Evolutionary conservation across 2,888 invertebrate species (phyloP).

Genomic region (Apodemia mormo): DNA sequence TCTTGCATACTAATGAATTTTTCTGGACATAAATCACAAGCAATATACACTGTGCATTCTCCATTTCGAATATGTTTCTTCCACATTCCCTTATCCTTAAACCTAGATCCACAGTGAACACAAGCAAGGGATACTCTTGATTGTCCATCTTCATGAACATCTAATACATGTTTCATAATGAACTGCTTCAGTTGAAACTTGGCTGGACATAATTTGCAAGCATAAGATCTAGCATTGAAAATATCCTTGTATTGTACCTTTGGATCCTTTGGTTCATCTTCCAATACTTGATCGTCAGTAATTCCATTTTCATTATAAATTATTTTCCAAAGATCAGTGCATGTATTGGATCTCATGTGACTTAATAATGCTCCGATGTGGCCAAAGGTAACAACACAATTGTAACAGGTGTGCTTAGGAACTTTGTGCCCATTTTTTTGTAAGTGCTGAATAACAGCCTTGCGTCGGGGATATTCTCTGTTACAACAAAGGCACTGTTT

Average conservation of each 20-base stretch:
- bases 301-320: slow-evolving; percentile 76
- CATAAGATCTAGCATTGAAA: slow-evolving; percentile 75
- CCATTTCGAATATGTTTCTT: slow-evolving; percentile 77
- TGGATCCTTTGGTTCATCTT: slow-evolving; percentile 62
- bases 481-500: slow-evolving; percentile 75
- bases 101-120: slow-evolving; percentile 70
- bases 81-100: slow-evolving; percentile 69
- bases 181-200: slow-evolving; percentile 78
- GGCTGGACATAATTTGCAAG: slow-evolving; percentile 75
- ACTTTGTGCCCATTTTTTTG: slow-evolving; percentile 81
- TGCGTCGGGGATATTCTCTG: slow-evolving; percentile 71
- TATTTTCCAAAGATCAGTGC: slow-evolving; percentile 76
- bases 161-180: slow-evolving; percentile 76
- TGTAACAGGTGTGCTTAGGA: slow-evolving; percentile 83
- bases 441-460: slow-evolving; percentile 77
- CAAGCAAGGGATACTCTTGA: slow-evolving; percentile 65
- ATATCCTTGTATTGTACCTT: slow-evolving; percentile 76
- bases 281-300: slow-evolving; percentile 70
- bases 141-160: slow-evolving; percentile 76
- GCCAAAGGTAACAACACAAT: slow-evolving; percentile 82
- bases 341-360: slow-evolving; percentile 75
- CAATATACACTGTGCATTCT: slow-evolving; percentile 82
- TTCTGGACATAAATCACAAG: slow-evolving; percentile 75
- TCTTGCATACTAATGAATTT: slow-evolving; percentile 71
- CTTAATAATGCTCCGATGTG: slow-evolving; percentile 77